A percentile compares a stretch with the other conserved stretches of the same genome.
Conservation (phyloP, 2,888 invertebrate species). For the Cephalotes varians region DNA sequence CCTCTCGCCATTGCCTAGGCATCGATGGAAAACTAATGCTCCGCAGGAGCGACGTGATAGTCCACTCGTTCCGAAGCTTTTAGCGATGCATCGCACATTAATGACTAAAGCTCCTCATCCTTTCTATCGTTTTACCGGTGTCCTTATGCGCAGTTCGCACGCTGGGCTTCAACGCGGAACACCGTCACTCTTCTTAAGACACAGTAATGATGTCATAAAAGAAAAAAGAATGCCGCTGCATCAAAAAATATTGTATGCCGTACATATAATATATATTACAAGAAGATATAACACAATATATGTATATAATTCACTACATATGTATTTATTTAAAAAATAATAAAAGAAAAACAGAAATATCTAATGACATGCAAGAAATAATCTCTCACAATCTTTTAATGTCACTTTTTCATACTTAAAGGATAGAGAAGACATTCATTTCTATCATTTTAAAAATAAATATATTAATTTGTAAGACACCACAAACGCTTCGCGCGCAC, state of each 20-base stretch:
- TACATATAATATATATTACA: not conserved
- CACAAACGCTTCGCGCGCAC: too few species aligned
- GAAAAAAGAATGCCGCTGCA: not conserved
- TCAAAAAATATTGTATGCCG: not conserved
- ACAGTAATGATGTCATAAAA: slow-evolving; percentile 65
- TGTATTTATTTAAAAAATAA: not conserved
- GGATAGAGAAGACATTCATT: not conserved
- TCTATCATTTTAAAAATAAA: not conserved
- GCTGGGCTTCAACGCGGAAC: slow-evolving; percentile 60
- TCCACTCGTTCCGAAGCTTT: slow-evolving; percentile 71
- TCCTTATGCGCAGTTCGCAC: slow-evolving; percentile 61
- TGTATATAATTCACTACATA: not conserved
- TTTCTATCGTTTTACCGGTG: slow-evolving; percentile 43
- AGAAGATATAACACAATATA: not conserved
- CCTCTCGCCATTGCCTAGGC: slow-evolving; percentile 10
- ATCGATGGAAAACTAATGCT: slow-evolving; percentile 59
- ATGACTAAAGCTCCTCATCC: slow-evolving; percentile 67
- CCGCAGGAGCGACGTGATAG: slow-evolving; percentile 49
- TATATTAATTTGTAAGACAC: not conserved
- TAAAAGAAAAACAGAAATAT: not conserved
- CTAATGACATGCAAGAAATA: not conserved
- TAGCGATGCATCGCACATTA: slow-evolving; percentile 70
- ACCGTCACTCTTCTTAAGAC: slow-evolving; percentile 66
- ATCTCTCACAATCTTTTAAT: not conserved
- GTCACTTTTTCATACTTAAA: not conserved